These are phyloP conservation scores for Brachionus manjavacas DNA, from an alignment of 1,140 invertebrate species.

Conservation along the genomic window DNA sequence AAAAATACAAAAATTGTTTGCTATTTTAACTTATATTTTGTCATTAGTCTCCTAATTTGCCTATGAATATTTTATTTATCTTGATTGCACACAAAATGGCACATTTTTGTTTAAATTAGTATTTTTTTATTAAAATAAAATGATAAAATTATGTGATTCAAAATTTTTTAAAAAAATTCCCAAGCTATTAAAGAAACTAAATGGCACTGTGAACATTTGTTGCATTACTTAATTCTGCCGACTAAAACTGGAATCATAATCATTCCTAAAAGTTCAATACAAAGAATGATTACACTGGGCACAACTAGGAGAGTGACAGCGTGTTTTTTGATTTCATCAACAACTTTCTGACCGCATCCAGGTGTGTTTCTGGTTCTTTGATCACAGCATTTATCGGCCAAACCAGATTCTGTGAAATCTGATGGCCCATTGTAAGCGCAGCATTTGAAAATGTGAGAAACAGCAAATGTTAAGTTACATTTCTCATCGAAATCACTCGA, in stretches of 20 bases:
- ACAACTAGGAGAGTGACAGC: background rate
- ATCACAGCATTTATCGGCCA: background rate
- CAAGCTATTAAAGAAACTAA: too few species aligned
- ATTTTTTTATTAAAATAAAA: background rate
- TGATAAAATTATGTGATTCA: background rate
- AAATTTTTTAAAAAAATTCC: too few species aligned
- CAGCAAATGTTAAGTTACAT: background rate
- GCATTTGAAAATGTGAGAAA: slow-evolving; percentile 27
- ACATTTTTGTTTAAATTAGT: too few species aligned
- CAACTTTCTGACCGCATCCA: slow-evolving; percentile 2
- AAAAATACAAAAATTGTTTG: too few species aligned
- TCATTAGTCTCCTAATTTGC: too few species aligned
- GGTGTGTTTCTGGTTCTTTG: background rate
- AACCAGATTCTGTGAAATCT: background rate
- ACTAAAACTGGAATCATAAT: slow-evolving; percentile 2
- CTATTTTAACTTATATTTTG: too few species aligned
- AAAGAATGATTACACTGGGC: slow-evolving; percentile 6
- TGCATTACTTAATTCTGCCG: background rate
- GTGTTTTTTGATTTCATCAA: slow-evolving; percentile 12
- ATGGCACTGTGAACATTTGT: background rate
- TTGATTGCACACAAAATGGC: too few species aligned
- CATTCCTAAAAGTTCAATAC: background rate
- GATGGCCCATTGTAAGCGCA: background rate
- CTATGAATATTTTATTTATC: too few species aligned
- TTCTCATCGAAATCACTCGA: background rate